Conservation (phyloP, 2,888 invertebrate species). For the Daptonema setosum region DNA sequence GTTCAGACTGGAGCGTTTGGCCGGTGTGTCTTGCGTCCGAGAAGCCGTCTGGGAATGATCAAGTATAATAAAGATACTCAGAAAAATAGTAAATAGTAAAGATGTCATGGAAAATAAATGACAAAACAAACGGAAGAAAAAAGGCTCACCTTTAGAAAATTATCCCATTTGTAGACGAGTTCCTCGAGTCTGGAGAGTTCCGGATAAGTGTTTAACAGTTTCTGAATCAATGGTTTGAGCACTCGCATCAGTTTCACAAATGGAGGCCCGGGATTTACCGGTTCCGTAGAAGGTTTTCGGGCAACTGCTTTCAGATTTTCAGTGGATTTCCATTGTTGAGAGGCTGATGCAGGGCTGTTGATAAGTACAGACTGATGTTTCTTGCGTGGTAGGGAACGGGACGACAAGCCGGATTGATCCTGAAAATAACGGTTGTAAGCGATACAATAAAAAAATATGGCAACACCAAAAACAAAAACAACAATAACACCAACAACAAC, state of each 20-base stretch:
- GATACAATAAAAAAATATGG: neutral
- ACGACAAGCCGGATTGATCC: no score
- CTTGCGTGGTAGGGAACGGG: no score
- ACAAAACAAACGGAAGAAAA: no score
- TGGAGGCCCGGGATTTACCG: neutral
- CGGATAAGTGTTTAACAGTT: neutral
- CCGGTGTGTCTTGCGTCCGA: no score
- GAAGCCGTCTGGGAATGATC: no score
- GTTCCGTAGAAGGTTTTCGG: neutral
- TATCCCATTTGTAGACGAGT: neutral
- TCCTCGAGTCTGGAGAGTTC: neutral
- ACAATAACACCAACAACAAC: no score
- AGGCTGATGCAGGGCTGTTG: no score
- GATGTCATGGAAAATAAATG: no score
- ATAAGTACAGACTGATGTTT: no score
- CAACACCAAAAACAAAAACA: neutral
- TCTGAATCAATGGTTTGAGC: neutral
- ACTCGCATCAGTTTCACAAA: neutral
- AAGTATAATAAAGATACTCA: no score
- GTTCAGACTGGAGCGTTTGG: no score
- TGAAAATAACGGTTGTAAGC: neutral
- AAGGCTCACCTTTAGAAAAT: neutral
- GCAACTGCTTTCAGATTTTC: neutral
- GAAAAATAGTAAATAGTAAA: no score
- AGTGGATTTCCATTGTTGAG: neutral